Percentiles rank a stretch among this genome's conserved stretches.
phyloP scores from a whole-genome alignment of 2,888 invertebrate genomes.

The Andrena bicolor region DNA sequence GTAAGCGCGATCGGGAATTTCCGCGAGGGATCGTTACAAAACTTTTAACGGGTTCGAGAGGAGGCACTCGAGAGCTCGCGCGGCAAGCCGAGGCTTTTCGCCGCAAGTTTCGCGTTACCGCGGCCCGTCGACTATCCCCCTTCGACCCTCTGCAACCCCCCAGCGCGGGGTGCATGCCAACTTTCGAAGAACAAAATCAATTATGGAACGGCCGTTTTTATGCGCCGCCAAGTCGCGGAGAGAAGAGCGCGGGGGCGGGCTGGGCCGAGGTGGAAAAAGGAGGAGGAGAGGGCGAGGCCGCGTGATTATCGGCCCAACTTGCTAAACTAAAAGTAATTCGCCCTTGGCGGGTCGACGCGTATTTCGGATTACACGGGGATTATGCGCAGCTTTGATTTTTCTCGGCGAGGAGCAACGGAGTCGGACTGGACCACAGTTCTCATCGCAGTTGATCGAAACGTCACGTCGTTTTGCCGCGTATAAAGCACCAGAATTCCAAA shows the following conservation, averaged over 20 bases:
- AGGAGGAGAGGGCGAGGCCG: slow-evolving; percentile 16
- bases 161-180: slow-evolving; percentile 75
- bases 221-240: slow-evolving; percentile 57
- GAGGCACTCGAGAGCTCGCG: slow-evolving; percentile 66
- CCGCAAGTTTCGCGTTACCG: slow-evolving; percentile 76
- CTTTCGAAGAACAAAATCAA: slow-evolving; percentile 81
- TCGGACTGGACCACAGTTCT: slow-evolving; percentile 38
- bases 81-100: slow-evolving; percentile 64
- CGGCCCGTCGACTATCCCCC: slow-evolving; percentile 49
- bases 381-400: slow-evolving; percentile 64
- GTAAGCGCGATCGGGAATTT: slow-evolving; percentile 77
- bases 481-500: no score
- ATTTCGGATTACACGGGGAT: slow-evolving; percentile 71
- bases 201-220: slow-evolving; percentile 80
- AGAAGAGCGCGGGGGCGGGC: slow-evolving; percentile 14
- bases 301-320: slow-evolving; percentile 77
- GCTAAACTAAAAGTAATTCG: slow-evolving; percentile 75
- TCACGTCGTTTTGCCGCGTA: slow-evolving; percentile 20
- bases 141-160: slow-evolving; percentile 2
- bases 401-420: slow-evolving; percentile 55
- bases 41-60: slow-evolving; percentile 82
- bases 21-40: slow-evolving; percentile 78
- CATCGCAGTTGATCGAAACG: slow-evolving; percentile 56
- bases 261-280: slow-evolving; percentile 2
- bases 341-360: slow-evolving; percentile 64